Base-by-base conservation (phyloP, 23 tunicate species). In the Halocynthia aurantium region DNA sequence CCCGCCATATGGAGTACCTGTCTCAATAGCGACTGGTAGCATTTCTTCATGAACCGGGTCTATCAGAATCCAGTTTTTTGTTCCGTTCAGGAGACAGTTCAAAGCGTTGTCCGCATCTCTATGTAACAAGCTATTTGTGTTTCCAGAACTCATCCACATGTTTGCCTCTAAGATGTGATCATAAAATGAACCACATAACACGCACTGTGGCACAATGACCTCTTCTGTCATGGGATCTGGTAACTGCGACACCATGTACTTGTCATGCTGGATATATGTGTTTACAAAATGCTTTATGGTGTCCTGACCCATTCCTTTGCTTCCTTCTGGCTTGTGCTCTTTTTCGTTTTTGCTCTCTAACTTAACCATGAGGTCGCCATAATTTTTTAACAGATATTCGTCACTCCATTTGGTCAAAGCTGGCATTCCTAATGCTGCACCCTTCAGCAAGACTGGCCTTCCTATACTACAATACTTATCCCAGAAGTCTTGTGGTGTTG, bases 61-160 rank as follows among this genome's bases (percentile, higher is more conserved):
- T 15, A 81, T 81, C 64, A 81, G 50, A 7, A 81, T 71, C 84
- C 84, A 81, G 15, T 70, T 67, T 55, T 81, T 81, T 7, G 84
- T 81, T 56, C 84, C 84, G 56, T 57, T 81, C 52, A 81, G 60
- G 7, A 81, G 67, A 50, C 84, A 81, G 50, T 81, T 81, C n/a
- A 81, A 40, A 5, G 84, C 84, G 70, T 81, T 81, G 65, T 81
- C 84, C 10, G 84, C 84, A 62, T 81, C 84, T 10, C 84, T 81
- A 53, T 81, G 84, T 15, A 81, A 62, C n/a, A 81, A 52, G 40
- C 84, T 81, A 6, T 57, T 71, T 0, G 84, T 81, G 52, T 81
- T 72, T 31, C 84, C 84, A 7, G 84, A 81, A 53, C 84, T 81
- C 77, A 81, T 71, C 84, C 84, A 81, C 11, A 81, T 71, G 61